Evolutionary conservation across 2,797 vertebrate genomes (phyloP).

Genomic region (Lateolabrax maculatus): DNA sequence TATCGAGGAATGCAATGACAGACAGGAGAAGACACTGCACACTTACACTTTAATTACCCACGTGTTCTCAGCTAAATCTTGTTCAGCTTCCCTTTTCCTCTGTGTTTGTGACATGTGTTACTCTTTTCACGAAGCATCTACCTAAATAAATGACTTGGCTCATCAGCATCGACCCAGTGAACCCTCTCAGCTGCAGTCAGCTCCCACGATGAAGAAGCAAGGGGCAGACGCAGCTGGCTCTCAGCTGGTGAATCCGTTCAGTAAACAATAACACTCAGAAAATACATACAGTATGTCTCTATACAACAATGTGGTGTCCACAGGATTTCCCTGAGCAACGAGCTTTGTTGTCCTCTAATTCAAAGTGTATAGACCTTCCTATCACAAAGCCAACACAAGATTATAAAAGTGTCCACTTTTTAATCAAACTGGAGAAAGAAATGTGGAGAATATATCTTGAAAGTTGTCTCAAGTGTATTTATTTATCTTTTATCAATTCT

Average conservation of each 20-base stretch:
- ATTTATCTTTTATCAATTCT: not conserved
- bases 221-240: constrained; percentile 65
- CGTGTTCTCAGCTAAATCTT: not conserved
- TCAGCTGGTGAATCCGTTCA: constrained; percentile 61
- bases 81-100: not conserved
- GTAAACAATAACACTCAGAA: constrained; percentile 56
- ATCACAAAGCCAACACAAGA: not conserved
- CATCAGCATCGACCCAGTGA: constrained; percentile 39
- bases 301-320: not conserved
- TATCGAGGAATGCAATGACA: not conserved
- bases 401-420: not conserved
- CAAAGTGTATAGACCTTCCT: constrained; percentile 17
- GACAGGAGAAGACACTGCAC: not conserved
- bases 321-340: not conserved
- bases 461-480: not conserved
- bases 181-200: constrained; percentile 58
- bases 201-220: constrained; percentile 60
- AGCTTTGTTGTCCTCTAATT: constrained; percentile 22
- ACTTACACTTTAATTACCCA: not conserved
- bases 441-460: not conserved
- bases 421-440: not conserved
- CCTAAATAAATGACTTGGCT: constrained; percentile 63
- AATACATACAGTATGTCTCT: constrained; percentile 13
- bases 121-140: constrained; percentile 10
- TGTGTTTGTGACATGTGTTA: not conserved